Evolutionary conservation across 2,888 invertebrate genomes (phyloP).

Genomic region (Scelioninae gen. 1): DNA sequence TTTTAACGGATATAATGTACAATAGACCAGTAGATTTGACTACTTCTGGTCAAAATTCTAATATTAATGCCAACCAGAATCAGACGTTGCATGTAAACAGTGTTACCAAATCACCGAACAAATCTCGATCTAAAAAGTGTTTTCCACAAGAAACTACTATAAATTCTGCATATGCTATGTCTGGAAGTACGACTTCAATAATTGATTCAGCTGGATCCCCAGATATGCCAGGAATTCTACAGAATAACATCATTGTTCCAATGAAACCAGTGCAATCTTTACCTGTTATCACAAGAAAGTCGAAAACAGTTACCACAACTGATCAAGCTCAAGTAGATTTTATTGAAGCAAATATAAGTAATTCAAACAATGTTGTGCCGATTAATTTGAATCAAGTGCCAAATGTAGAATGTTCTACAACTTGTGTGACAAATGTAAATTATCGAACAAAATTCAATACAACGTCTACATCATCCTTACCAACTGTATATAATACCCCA

Average conservation of each 20-base stretch:
- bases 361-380: neutral
- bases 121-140: constrained; percentile 20
- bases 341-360: neutral
- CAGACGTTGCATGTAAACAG: neutral
- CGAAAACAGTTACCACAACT: neutral
- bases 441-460: constrained; percentile 6
- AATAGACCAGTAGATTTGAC: constrained; percentile 33
- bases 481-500: constrained; percentile 15
- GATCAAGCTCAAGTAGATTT: neutral
- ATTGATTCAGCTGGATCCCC: too few relatives aligned
- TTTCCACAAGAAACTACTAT: constrained; percentile 11
- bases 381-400: neutral
- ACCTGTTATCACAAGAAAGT: neutral
- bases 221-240: constrained; percentile 5
- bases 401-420: neutral
- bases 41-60: neutral
- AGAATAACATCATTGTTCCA: constrained; percentile 14
- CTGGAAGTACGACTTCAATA: too few relatives aligned
- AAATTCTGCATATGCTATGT: neutral
- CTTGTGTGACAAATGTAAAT: constrained; percentile 11
- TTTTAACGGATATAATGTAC: neutral
- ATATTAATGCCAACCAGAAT: neutral
- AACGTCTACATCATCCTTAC: constrained; percentile 14
- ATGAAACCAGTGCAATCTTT: neutral
- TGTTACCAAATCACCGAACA: constrained; percentile 9